These are phyloP conservation scores for Peromyscus maniculatus DNA, from an alignment of 2,113 vertebrate species.

Conservation along the genomic window DNA sequence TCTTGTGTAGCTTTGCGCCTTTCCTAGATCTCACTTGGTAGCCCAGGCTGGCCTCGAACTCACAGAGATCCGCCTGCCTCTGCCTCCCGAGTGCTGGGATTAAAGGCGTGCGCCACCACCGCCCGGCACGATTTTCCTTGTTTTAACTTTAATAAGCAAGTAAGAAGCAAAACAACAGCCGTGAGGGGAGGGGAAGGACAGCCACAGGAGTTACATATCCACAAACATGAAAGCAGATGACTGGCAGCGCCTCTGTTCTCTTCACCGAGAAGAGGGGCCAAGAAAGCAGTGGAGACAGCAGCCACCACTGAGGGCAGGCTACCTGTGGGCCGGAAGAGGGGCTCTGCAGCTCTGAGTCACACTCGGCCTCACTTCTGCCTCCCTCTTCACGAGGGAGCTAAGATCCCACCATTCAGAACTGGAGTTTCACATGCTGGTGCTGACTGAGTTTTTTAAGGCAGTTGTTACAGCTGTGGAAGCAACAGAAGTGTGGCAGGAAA, in stretches of 20 bases:
- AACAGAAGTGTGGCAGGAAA: conserved; percentile 23
- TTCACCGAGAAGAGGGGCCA: background rate
- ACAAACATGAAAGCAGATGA: background rate
- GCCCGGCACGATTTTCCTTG: conserved; percentile 19
- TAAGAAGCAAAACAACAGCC: background rate
- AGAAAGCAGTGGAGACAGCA: background rate
- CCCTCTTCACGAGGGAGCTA: background rate
- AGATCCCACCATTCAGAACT: background rate
- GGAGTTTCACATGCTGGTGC: background rate
- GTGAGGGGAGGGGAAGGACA: background rate
- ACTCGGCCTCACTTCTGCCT: background rate
- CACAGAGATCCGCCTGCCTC: no score
- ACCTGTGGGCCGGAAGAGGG: background rate
- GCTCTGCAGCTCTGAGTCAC: background rate
- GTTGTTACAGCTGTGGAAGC: conserved; percentile 43
- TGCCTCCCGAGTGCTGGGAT: no score
- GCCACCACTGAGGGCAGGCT: background rate
- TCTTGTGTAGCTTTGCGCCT: no score
- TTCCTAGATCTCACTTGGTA: no score
- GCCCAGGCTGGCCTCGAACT: no score
- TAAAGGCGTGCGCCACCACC: no score
- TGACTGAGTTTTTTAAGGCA: conserved; percentile 12
- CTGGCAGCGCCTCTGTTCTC: background rate
- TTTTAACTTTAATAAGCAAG: conserved; percentile 33
- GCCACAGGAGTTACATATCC: background rate